Percentiles rank a stretch among this genome's conserved stretches.
These are phyloP conservation scores for Nymphicus hollandicus DNA, from an alignment of 2,113 vertebrate genomes.

Conservation along the genomic window DNA sequence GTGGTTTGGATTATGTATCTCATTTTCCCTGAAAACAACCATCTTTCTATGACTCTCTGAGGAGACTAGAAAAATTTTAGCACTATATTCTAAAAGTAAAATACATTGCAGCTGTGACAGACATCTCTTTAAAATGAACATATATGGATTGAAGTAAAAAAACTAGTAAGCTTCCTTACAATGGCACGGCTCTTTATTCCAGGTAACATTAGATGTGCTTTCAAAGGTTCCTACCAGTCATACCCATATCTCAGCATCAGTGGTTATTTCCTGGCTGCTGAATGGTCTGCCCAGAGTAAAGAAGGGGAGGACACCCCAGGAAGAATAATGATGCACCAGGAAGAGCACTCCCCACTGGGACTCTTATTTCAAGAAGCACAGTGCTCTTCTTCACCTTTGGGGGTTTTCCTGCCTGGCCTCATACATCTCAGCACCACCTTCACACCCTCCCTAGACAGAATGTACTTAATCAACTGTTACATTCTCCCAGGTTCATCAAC, in stretches of 20 bases:
- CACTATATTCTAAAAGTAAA: background rate
- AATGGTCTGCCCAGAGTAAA: background rate
- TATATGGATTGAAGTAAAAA: background rate
- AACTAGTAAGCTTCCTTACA: background rate
- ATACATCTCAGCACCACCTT: background rate
- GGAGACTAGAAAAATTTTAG: background rate
- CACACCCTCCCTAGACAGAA: background rate
- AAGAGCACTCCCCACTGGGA: background rate
- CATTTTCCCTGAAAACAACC: background rate
- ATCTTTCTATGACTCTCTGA: background rate
- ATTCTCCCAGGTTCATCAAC: background rate
- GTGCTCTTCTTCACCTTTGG: background rate
- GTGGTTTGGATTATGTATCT: background rate
- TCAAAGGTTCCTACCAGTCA: background rate
- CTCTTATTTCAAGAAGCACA: background rate
- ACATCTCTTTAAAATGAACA: background rate
- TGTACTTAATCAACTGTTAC: background rate
- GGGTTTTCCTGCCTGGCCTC: background rate
- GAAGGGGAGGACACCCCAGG: background rate
- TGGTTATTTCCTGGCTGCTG: background rate
- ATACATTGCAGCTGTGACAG: background rate
- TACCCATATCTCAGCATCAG: background rate
- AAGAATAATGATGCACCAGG: fast-evolving
- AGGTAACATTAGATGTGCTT: background rate
- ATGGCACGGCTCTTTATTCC: background rate